Conservation (phyloP, 2,888 invertebrate species). For the Oxytorus armatus region DNA sequence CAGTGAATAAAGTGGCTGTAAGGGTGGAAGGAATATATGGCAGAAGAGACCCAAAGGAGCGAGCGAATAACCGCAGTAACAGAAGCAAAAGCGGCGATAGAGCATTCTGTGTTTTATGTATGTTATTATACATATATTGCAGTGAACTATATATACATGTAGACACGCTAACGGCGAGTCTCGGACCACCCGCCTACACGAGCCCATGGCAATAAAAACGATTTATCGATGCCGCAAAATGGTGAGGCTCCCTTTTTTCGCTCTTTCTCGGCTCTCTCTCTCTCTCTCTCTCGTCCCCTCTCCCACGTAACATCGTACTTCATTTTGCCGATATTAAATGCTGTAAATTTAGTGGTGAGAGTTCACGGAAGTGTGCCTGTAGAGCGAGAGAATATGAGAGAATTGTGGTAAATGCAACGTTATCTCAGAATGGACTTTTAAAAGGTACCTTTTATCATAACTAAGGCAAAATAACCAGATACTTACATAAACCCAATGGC, state of each 20-base stretch:
- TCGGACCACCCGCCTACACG: constrained; percentile 69
- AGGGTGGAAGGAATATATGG: constrained; percentile 2
- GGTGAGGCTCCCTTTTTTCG: constrained; percentile 61
- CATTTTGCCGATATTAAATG: constrained; percentile 80
- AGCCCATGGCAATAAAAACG: constrained; percentile 77
- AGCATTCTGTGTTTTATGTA: background rate
- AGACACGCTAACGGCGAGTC: constrained; percentile 21
- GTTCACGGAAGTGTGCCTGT: background rate
- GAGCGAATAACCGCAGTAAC: constrained; percentile 4
- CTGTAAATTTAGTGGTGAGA: constrained; percentile 75
- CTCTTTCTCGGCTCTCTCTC: constrained; percentile 67
- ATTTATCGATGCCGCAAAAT: constrained; percentile 80
- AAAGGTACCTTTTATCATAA: background rate
- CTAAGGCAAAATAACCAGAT: background rate
- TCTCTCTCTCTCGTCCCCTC: constrained; percentile 68
- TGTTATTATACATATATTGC: background rate
- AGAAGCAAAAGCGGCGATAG: constrained; percentile 7
- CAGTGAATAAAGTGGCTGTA: constrained; percentile 22
- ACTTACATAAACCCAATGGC: background rate
- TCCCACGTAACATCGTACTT: constrained; percentile 73
- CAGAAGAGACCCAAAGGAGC: constrained; percentile 14
- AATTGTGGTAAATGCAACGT: constrained; percentile 17
- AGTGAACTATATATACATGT: constrained; percentile 1
- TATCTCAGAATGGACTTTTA: constrained; percentile 6
- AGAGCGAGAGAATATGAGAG: background rate